Conservation (phyloP, 2,888 invertebrate species). For the Actias luna region DNA sequence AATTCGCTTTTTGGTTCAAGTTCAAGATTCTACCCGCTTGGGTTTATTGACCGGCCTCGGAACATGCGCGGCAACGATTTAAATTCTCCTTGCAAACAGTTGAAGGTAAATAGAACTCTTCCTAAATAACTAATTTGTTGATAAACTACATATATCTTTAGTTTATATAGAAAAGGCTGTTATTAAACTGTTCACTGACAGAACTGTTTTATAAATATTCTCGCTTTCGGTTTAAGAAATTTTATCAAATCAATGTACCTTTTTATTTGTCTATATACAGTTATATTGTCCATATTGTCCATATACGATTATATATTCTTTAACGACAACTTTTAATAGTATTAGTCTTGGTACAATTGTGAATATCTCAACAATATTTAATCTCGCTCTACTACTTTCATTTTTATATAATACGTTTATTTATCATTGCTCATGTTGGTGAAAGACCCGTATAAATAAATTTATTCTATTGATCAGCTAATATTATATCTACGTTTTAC, state of each 20-base stretch:
- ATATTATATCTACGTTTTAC: neutral
- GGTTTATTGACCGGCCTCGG: constrained; percentile 68
- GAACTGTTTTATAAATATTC: neutral
- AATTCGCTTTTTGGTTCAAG: constrained; percentile 66
- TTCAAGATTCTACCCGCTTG: constrained; percentile 63
- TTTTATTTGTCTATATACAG: too few species aligned
- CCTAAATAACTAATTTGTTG: neutral
- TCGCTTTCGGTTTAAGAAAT: neutral
- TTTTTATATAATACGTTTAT: neutral
- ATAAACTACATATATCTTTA: neutral
- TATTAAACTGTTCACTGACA: neutral
- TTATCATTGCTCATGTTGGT: neutral
- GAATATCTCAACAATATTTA: too few species aligned
- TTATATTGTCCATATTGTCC: too few species aligned
- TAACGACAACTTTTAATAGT: too few species aligned
- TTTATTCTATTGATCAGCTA: neutral
- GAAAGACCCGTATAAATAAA: neutral
- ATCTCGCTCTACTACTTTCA: neutral
- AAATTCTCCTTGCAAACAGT: constrained; percentile 39
- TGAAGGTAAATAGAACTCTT: constrained; percentile 21
- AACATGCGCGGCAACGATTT: constrained; percentile 56
- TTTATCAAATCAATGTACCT: too few species aligned
- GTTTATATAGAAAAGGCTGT: neutral
- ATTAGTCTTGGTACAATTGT: too few species aligned
- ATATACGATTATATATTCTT: too few species aligned